phyloP scores from a whole-genome alignment of 2,888 invertebrate genomes.

The Harpalus rubripes region DNA sequence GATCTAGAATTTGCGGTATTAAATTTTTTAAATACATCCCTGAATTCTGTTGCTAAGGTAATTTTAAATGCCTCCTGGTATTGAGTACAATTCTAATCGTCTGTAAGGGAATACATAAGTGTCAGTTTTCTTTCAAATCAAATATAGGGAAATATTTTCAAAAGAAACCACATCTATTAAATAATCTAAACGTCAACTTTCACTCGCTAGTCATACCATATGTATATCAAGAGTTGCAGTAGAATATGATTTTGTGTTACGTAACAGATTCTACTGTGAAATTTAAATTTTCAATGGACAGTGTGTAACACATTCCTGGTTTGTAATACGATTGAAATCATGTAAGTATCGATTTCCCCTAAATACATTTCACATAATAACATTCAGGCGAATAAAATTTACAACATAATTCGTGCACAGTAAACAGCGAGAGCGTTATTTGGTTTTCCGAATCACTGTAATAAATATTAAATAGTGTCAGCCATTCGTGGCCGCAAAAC shows the following conservation, averaged over 20 bases:
- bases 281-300: constrained; percentile 20
- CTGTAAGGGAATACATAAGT: too few relatives aligned
- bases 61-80: too few relatives aligned
- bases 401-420: constrained; percentile 63
- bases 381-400: constrained; percentile 56
- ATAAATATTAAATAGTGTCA: constrained; percentile 64
- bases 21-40: too few relatives aligned
- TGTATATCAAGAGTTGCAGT: not conserved
- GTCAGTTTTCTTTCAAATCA: too few relatives aligned
- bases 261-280: not conserved
- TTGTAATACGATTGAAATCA: constrained; percentile 42
- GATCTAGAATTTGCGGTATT: too few relatives aligned
- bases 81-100: too few relatives aligned
- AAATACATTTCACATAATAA: constrained; percentile 65
- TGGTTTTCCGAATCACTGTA: constrained; percentile 59
- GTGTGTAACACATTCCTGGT: not conserved
- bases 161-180: too few relatives aligned
- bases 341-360: constrained; percentile 58
- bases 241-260: not conserved
- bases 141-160: too few relatives aligned
- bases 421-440: constrained; percentile 61
- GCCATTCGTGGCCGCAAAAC: constrained; percentile 57
- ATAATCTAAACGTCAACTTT: too few relatives aligned
- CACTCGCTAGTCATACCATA: too few relatives aligned
- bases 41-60: too few relatives aligned